These are phyloP conservation scores for Aricia agestis DNA, from an alignment of 1,140 invertebrate genomes.

Conservation along the genomic window DNA sequence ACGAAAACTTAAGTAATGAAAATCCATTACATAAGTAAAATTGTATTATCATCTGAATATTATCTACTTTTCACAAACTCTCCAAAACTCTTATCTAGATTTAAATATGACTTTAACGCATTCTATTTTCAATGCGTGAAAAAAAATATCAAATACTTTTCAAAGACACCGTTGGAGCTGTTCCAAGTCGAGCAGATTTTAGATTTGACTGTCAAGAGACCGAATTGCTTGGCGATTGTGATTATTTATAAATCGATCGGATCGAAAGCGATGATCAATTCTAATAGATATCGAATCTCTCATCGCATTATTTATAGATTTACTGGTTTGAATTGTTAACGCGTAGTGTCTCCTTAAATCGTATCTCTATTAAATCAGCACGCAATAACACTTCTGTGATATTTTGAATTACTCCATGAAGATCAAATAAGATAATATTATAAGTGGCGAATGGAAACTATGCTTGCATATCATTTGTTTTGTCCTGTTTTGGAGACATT, in stretches of 20 bases:
- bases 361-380: neutral
- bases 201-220: conserved; percentile 4
- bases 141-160: conserved; percentile 15
- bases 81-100: neutral
- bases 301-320: conserved; percentile 3
- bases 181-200: conserved; percentile 13
- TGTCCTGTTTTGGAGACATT: too few relatives aligned
- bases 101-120: conserved; percentile 5
- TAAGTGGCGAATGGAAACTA: too few relatives aligned
- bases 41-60: neutral
- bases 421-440: too few relatives aligned
- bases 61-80: neutral
- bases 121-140: conserved; percentile 11
- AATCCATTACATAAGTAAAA: neutral
- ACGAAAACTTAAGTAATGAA: neutral
- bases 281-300: neutral
- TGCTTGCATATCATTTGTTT: too few relatives aligned
- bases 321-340: neutral
- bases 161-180: conserved; percentile 6
- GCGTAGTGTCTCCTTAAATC: neutral
- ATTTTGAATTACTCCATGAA: too few relatives aligned
- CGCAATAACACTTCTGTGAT: too few relatives aligned
- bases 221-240: neutral
- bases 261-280: neutral
- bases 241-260: neutral